phyloP scores from a whole-genome alignment of 1,140 invertebrate genomes.

The Archivesica marissinica region DNA sequence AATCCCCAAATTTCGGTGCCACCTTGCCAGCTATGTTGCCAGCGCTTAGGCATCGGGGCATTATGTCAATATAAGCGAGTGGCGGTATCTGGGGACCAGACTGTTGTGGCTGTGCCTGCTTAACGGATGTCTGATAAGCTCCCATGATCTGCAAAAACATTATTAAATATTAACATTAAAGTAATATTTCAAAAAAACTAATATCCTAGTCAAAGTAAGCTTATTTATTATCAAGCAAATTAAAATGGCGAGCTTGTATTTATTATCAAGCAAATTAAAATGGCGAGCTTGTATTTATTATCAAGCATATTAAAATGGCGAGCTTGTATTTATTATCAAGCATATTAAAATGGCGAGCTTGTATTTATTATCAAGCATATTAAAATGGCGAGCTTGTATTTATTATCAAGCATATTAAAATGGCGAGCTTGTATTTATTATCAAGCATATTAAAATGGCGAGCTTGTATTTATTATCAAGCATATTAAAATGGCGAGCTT shows the following conservation, averaged over 20 bases:
- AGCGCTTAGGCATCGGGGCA: conserved; percentile 53
- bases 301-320: background rate
- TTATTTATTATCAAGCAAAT: background rate
- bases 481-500: no score
- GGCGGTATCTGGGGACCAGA: conserved; percentile 42
- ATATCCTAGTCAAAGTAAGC: background rate
- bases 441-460: no score
- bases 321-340: no score
- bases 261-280: background rate
- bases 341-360: no score
- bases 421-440: no score
- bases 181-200: background rate
- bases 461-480: no score
- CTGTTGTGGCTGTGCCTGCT: background rate
- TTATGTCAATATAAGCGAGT: conserved; percentile 68
- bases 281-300: background rate
- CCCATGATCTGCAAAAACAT: conserved; percentile 41
- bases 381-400: no score
- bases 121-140: conserved; percentile 44
- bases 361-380: no score
- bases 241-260: background rate
- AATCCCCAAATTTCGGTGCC: conserved; percentile 63
- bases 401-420: no score
- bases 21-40: conserved; percentile 57
- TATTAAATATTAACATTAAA: background rate